These are phyloP conservation scores for Drosophila putrida DNA, from an alignment of 2,888 invertebrate species.

Conservation along the genomic window DNA sequence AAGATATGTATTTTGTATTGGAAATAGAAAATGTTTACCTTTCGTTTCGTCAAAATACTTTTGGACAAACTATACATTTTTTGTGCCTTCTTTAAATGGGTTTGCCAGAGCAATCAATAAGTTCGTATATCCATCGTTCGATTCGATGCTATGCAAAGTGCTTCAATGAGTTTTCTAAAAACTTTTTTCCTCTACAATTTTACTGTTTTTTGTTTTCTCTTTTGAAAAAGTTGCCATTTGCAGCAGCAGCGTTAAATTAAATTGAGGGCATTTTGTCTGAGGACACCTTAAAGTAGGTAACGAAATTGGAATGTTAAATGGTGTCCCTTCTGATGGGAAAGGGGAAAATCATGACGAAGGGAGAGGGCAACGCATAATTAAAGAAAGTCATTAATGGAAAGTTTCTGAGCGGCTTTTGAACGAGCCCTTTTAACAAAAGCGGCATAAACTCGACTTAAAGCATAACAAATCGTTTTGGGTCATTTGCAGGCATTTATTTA, in stretches of 20 bases:
- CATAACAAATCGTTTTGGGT: constrained; percentile 31
- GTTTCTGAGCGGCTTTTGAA: constrained; percentile 19
- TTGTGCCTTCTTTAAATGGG: constrained; percentile 29
- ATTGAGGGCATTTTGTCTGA: constrained; percentile 36
- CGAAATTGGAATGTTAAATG: constrained; percentile 24
- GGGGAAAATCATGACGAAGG: neutral
- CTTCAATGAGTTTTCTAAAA: constrained; percentile 57
- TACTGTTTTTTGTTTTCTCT: neutral
- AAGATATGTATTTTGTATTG: too few relatives aligned
- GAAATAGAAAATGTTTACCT: too few relatives aligned
- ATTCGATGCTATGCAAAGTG: constrained; percentile 52
- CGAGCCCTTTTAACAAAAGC: constrained; percentile 22
- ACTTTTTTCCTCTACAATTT: constrained; percentile 20
- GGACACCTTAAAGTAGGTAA: constrained; percentile 27
- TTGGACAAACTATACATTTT: neutral
- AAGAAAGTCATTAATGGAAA: constrained; percentile 46
- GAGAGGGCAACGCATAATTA: constrained; percentile 32
- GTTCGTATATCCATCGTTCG: constrained; percentile 56
- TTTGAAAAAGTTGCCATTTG: constrained; percentile 10
- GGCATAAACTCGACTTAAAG: constrained; percentile 16
- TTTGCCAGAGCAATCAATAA: constrained; percentile 69
- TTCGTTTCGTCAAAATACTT: too few relatives aligned
- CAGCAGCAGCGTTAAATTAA: constrained; percentile 26
- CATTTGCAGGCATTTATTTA: constrained; percentile 35
- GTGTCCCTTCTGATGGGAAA: neutral